These are phyloP conservation scores for Euschistus heros DNA, from an alignment of 1,140 invertebrate genomes.

Conservation along the genomic window DNA sequence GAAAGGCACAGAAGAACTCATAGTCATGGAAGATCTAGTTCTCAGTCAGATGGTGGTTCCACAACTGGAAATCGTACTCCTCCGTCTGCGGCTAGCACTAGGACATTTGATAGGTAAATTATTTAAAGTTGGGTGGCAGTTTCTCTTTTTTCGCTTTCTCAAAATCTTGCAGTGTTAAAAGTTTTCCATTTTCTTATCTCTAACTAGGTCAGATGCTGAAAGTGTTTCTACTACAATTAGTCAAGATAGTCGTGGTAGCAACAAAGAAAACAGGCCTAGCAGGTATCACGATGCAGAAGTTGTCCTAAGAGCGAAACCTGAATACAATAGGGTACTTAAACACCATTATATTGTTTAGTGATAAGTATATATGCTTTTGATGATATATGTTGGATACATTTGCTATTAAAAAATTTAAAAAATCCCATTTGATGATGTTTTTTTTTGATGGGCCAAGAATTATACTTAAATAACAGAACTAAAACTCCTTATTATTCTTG, in stretches of 20 bases:
- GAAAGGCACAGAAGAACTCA: slow-evolving; percentile 20
- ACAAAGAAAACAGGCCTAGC: slow-evolving; percentile 44
- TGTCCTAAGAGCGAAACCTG: slow-evolving; percentile 46
- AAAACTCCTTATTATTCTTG: too few species aligned
- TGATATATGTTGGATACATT: neutral
- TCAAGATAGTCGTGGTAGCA: slow-evolving; percentile 60
- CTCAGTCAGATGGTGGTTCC: slow-evolving; percentile 31
- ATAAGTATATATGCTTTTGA: slow-evolving; percentile 8
- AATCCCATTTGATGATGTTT: too few species aligned
- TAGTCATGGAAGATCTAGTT: slow-evolving; percentile 28
- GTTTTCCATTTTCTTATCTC: neutral
- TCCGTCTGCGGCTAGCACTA: slow-evolving; percentile 32
- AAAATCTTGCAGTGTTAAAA: slow-evolving; percentile 9
- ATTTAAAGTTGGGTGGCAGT: too few species aligned
- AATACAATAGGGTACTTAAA: slow-evolving; percentile 35
- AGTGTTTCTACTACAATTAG: slow-evolving; percentile 69
- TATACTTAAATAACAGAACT: neutral
- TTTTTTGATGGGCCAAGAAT: neutral
- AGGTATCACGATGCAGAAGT: slow-evolving; percentile 30
- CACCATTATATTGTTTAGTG: neutral
- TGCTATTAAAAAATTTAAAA: too few species aligned
- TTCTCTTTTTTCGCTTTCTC: neutral
- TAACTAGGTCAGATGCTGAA: slow-evolving; percentile 57
- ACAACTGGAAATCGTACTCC: slow-evolving; percentile 33
- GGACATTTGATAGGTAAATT: slow-evolving; percentile 31